Conservation (phyloP, 2,888 invertebrate species). For the Melipona beecheii region DNA sequence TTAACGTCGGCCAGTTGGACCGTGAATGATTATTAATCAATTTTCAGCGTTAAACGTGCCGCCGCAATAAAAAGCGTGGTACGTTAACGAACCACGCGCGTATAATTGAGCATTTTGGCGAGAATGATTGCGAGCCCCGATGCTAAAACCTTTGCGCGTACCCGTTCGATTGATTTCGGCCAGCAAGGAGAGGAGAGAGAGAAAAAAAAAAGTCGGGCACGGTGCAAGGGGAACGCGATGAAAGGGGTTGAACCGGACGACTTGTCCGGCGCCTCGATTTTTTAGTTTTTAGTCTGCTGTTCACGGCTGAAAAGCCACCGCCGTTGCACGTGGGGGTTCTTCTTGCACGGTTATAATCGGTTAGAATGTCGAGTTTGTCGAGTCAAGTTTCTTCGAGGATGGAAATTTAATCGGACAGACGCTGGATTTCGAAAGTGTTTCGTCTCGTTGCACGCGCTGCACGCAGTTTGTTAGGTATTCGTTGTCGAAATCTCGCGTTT, state of each 20-base stretch:
- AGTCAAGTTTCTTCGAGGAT: neutral
- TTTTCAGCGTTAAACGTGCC: constrained; percentile 73
- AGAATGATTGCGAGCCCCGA: constrained; percentile 69
- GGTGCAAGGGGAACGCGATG: neutral
- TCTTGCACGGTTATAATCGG: neutral
- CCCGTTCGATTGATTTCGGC: constrained; percentile 65
- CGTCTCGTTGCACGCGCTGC: neutral
- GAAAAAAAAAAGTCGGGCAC: constrained; percentile 27
- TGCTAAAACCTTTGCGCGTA: constrained; percentile 68
- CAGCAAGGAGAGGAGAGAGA: neutral
- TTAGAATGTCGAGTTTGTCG: constrained; percentile 29
- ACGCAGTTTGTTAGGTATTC: neutral
- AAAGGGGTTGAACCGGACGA: neutral
- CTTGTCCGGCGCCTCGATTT: neutral
- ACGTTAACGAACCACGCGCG: constrained; percentile 74
- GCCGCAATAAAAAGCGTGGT: constrained; percentile 73
- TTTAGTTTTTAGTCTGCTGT: constrained; percentile 38
- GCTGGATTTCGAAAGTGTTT: neutral
- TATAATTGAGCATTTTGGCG: constrained; percentile 75
- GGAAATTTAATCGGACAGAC: neutral
- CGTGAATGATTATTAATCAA: constrained; percentile 78
- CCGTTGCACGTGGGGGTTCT: neutral
- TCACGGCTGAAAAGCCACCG: constrained; percentile 23
- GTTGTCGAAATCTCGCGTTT: neutral
- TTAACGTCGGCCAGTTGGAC: constrained; percentile 68